Base-by-base conservation (phyloP, 2,888 invertebrate genomes). In the Agriopis leucophaearia region DNA sequence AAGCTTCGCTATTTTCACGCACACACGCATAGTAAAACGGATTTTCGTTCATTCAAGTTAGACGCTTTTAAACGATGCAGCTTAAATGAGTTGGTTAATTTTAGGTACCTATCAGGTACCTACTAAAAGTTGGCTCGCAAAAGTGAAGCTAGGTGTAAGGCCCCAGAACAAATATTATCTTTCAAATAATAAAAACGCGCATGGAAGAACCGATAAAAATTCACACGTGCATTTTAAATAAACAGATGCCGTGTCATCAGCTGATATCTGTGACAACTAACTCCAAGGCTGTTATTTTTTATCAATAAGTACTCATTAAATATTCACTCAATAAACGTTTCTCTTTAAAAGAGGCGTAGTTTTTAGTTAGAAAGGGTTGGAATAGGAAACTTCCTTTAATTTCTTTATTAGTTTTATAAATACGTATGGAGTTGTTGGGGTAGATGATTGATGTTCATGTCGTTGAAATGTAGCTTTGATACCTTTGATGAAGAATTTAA, bases 241-340 rank as follows among this genome's bases (percentile, higher is more conserved):
- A 57, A 47, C 12, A 35, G 40, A 38, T 36, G 56, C 52, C 51
- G 47, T 42, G 35, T 57, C 8, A n/a, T n/a, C n/a, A n/a, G n/a
- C n/a, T 16, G 52, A 38, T 52, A 16, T 52, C 38, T 16, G n/a
- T 61, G 66, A 66, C 27, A 35, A n/a, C 40, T 38, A 40, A 45
- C 13, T 12, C 27, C 40, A 38, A 61, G 50, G 50, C 44, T 42
- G 27, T 51, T 61, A 66, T 54, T 65, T 27, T 52, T 65, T 55
- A 60, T 42, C 52, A 38, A 45, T 45, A 59, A 15, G 7, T 50
- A 50, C 5, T 45, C 27, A 15, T 8, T 66, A 62, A 52, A 51
- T 57, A 66, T 66, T 61, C 52, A 62, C 4, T 7, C 35, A 44
- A 16, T 18, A 57, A 66, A 45, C 45, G 47, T 40, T 36, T 40